Base-by-base conservation (phyloP, 1,140 invertebrate species). In the Battus philenor region DNA sequence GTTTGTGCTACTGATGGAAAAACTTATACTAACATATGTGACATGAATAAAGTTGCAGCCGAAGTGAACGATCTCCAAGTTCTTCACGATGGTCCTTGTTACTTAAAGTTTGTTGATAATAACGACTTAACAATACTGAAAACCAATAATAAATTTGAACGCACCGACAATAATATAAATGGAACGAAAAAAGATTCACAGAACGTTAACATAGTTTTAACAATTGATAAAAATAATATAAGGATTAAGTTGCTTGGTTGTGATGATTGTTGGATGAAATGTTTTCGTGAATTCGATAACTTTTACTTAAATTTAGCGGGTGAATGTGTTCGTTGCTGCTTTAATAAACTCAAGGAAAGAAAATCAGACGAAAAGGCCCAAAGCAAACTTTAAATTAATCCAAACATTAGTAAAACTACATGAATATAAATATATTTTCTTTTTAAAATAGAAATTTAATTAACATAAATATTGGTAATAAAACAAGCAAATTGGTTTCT, bases 1-100 rank as follows among this genome's bases (percentile, higher is more conserved):
- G 22, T 39, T 3, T 39, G 36, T 15, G 36, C 22, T 3, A 39
- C 36, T 3, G 22, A 39, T 9, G 36, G 36, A 4, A 39, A 39
- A 12, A 26, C 36, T 8, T 39, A 39, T n/a, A 18, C 20, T 2
- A 39, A 10, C 13, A 20, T 39, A 12, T 39, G 36, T 26, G 20
- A 39, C 7, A 13, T 39, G 8, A 39, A 39, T 9, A 24, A 13
- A 39, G 36, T 13, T 24, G 22, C 18, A 24, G 36, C 36, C 2
- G 12, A 39, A 1, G 36, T 24, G 1, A 8, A 9, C 18, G 36
- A 39, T n/a, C 22, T 39, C 5, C 36, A 39, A 5, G 8, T 39
- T 7, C 36, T 26, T 13, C 36, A 39, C 12, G 22, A 39, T 8
- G 20, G 36, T n/a, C 36, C 36, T 3, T 26, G 22, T 12, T 39